Conservation (phyloP, 1,140 invertebrate genomes). For the Oryzaephilus surinamensis region DNA sequence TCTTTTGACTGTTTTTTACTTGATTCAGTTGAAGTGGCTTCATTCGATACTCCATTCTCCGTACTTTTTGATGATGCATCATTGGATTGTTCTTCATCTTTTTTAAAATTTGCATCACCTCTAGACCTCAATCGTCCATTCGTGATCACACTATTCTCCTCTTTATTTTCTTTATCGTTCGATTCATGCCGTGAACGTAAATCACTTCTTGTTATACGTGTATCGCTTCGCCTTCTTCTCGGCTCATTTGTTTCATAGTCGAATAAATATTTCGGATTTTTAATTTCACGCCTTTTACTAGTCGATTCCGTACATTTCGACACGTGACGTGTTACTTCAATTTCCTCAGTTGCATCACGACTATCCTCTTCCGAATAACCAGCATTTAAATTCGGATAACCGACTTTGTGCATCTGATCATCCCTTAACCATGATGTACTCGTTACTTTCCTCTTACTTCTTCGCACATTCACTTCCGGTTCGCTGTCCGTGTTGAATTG, state of each 20-base stretch:
- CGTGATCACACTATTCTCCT: no score
- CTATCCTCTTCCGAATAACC: conserved; percentile 34
- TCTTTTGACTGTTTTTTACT: no score
- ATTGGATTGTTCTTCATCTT: no score
- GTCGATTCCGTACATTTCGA: conserved; percentile 5
- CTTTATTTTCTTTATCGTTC: conserved; percentile 24
- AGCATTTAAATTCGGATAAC: conserved; percentile 32
- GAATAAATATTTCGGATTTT: conserved; percentile 19
- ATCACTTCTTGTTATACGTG: conserved; percentile 7
- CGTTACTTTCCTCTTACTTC: conserved; percentile 47
- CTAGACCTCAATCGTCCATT: no score
- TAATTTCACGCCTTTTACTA: conserved; percentile 13
- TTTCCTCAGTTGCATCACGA: conserved; percentile 21
- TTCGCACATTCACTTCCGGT: conserved; percentile 34
- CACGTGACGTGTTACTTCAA: no score
- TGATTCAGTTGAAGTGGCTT: no score
- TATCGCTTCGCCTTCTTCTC: conserved; percentile 7
- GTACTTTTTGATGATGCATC: no score
- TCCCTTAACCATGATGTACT: conserved; percentile 39
- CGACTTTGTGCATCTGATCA: conserved; percentile 34
- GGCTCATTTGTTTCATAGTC: conserved; percentile 16
- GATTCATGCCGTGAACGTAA: conserved; percentile 10
- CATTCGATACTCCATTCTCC: no score
- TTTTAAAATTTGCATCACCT: no score
- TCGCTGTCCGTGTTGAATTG: conserved; percentile 29